These are phyloP conservation scores for Coptotermes formosanus DNA, from an alignment of 1,140 invertebrate species.

Conservation along the genomic window DNA sequence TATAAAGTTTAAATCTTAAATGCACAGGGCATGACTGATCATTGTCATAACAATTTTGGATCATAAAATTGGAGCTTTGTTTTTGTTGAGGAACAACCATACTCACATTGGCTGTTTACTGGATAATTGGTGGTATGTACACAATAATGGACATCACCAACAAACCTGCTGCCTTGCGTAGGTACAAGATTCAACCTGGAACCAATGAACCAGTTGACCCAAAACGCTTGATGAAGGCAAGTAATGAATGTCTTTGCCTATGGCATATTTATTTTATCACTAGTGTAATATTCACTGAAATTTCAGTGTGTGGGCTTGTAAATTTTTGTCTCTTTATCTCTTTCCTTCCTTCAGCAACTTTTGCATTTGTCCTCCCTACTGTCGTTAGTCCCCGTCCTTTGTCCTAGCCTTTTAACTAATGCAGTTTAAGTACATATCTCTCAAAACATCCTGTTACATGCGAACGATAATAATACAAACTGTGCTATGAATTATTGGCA, in stretches of 20 bases:
- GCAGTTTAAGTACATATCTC: too few species aligned
- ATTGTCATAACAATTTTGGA: background rate
- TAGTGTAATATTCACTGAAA: too few species aligned
- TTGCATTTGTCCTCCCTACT: too few species aligned
- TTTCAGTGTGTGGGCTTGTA: too few species aligned
- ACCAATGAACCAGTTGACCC: conserved; percentile 74
- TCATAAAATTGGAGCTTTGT: conserved; percentile 15
- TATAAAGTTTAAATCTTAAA: background rate
- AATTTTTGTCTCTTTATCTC: too few species aligned
- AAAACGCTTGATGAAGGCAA: conserved; percentile 58
- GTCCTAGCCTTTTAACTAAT: too few species aligned
- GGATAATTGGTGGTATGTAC: conserved; percentile 72
- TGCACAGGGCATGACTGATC: background rate
- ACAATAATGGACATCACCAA: conserved; percentile 73
- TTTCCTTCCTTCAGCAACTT: too few species aligned
- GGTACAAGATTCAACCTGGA: conserved; percentile 82
- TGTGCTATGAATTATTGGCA: background rate
- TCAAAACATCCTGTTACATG: too few species aligned
- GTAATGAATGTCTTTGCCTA: background rate
- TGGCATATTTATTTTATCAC: background rate
- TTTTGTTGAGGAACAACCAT: conserved; percentile 53
- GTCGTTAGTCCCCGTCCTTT: too few species aligned
- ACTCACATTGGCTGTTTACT: conserved; percentile 68
- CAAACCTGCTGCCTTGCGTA: conserved; percentile 63
- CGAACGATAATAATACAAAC: too few species aligned